These are phyloP conservation scores for Callipepla squamata DNA, from an alignment of 2,113 vertebrate species.

Conservation along the genomic window DNA sequence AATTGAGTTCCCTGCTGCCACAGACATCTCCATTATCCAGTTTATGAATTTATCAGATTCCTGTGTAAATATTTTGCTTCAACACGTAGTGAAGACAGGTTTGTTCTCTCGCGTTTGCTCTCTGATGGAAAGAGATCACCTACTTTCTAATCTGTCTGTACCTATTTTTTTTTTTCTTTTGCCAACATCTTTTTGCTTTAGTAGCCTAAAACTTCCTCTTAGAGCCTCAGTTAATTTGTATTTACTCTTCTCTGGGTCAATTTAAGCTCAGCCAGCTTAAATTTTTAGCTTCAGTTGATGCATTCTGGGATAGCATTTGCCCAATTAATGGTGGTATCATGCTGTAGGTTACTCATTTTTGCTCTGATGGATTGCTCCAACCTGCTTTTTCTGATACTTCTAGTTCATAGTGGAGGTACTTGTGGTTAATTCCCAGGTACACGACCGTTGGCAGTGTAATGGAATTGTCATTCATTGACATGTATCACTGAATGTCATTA, in stretches of 20 bases:
- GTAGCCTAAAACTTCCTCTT: not conserved
- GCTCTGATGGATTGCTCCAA: not conserved
- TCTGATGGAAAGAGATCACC: not conserved
- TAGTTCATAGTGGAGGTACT: not conserved
- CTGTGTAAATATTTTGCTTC: not conserved
- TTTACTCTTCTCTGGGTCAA: not conserved
- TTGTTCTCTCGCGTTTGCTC: not conserved
- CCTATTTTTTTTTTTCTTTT: not conserved
- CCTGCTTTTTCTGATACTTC: not conserved
- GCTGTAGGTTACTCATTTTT: not conserved
- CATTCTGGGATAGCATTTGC: not conserved
- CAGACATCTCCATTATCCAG: not conserved
- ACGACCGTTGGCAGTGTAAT: not conserved
- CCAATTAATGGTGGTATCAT: fast-evolving
- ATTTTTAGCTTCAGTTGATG: not conserved
- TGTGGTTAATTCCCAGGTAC: not conserved
- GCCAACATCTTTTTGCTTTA: not conserved
- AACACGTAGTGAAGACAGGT: not conserved
- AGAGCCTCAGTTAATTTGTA: not conserved
- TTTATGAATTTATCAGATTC: not conserved
- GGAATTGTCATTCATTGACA: not conserved
- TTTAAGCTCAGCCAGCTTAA: not conserved
- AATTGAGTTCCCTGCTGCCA: not conserved
- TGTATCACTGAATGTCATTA: not conserved
- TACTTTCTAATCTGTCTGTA: not conserved